These are phyloP conservation scores for Rhagoletis pomonella DNA, from an alignment of 1,140 invertebrate species.

Conservation along the genomic window DNA sequence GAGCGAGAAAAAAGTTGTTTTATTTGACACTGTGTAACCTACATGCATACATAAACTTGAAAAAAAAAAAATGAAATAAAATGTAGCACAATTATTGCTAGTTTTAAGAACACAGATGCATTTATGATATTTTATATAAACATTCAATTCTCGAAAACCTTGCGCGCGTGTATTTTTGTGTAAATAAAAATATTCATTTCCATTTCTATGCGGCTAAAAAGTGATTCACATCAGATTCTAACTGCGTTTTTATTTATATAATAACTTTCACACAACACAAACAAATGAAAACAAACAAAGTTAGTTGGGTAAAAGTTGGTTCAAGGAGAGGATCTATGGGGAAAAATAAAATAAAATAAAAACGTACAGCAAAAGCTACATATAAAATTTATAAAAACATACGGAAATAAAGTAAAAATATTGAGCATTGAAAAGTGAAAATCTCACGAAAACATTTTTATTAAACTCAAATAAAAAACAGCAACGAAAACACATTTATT, in stretches of 20 bases:
- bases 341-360: neutral
- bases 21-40: too few relatives aligned
- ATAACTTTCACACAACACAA: neutral
- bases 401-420: neutral
- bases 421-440: neutral
- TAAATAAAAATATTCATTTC: neutral
- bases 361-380: neutral
- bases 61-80: too few relatives aligned
- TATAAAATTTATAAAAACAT: constrained; percentile 3
- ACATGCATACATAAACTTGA: too few relatives aligned
- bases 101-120: too few relatives aligned
- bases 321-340: neutral
- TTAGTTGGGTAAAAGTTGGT: neutral
- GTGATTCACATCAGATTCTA: neutral
- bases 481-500: neutral
- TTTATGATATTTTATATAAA: too few relatives aligned
- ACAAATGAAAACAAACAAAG: constrained; percentile 14
- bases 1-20: too few relatives aligned
- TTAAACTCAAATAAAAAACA: constrained; percentile 10
- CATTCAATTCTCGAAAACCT: too few relatives aligned
- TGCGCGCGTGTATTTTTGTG: too few relatives aligned
- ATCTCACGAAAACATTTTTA: constrained; percentile 1
- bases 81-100: too few relatives aligned
- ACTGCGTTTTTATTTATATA: neutral
- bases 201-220: neutral